Evolutionary conservation across 1,140 invertebrate genomes (phyloP), one percentile per base, ranked within the genome.

Genomic region (Leptopilina clavipes): DNA sequence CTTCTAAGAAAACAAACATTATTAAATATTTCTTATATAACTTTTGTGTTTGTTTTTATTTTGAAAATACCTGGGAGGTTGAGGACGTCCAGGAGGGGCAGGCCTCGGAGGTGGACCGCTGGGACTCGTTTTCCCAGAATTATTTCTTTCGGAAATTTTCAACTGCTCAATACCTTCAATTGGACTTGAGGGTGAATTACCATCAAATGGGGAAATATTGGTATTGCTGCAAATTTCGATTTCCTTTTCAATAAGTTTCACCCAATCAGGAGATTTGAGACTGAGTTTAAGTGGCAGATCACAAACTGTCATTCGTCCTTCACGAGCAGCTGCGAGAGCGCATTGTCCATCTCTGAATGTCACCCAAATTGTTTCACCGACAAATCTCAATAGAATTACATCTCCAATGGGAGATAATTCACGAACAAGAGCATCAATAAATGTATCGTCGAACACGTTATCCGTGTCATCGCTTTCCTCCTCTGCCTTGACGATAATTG

Each of bases 381-480:
- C 94, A 91, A 97, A 98, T 79, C 97, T 94, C 19, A 95, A 95
- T n/a, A 98, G 91, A 56, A 98, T 95, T 0, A 97, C 95, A 88
- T 97, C 96, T 7, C 96, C 96, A 76, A 95, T 94, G 71, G 94
- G 93, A 14, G 93, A 92, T 40, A 97, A 90, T 85, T 96, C 93
- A 83, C 94, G 93, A 56, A 96, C 84, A 14, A 96, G 89, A 12
- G 92, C 92, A 54, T 92, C 92, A 89, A 97, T 94, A 59, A 96
- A 92, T 79, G 93, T 93, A 80, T 95, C 94, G 80, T 95, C 93
- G 79, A 94, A 93, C 6, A 92, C 85, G 70, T 83, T 88, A 5
- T 91, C 91, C 45, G 88, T 83, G 19, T 91, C 90, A 65, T 90
- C 87, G 19, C 72, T 83, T 52, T 89, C 86, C 17, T 90, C 87